Percentiles rank a stretch among this genome's conserved stretches.
Conservation (phyloP, 1,140 invertebrate genomes). For the Orchesella cincta region DNA sequence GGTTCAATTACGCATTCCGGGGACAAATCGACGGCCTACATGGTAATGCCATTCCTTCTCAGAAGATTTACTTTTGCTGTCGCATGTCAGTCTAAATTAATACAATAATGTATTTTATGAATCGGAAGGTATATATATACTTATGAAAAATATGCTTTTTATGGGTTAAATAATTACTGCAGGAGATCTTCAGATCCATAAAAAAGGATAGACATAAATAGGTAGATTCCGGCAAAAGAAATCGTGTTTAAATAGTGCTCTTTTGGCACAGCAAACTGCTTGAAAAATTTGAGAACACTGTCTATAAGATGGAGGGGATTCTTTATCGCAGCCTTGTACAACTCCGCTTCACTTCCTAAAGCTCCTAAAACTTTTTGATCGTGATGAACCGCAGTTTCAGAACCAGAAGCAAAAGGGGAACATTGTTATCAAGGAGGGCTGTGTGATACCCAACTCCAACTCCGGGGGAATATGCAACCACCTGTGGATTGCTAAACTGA, state of each 20-base stretch:
- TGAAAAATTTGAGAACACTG: not conserved
- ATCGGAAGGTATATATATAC: too few species aligned
- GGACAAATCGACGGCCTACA: conserved; percentile 14
- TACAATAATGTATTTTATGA: not conserved
- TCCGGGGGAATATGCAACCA: too few species aligned
- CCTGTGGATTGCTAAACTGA: too few species aligned
- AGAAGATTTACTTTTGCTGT: not conserved
- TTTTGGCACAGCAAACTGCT: not conserved
- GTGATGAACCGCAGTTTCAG: too few species aligned
- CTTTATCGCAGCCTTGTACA: not conserved
- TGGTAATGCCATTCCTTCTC: conserved; percentile 28
- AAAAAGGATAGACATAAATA: not conserved
- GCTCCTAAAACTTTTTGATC: too few species aligned
- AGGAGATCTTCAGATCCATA: not conserved
- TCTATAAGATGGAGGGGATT: not conserved
- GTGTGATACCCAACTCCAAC: too few species aligned
- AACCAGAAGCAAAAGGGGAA: too few species aligned
- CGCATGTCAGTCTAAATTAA: not conserved
- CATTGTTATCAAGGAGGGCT: too few species aligned
- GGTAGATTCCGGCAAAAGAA: conserved; percentile 1
- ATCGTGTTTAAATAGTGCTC: conserved; percentile 3
- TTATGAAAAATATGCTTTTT: too few species aligned
- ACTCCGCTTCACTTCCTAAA: too few species aligned
- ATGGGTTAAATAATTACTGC: too few species aligned
- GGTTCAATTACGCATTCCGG: conserved; percentile 1